Conservation (phyloP, 1,140 invertebrate genomes). For the Drosophila paulistorum region DNA sequence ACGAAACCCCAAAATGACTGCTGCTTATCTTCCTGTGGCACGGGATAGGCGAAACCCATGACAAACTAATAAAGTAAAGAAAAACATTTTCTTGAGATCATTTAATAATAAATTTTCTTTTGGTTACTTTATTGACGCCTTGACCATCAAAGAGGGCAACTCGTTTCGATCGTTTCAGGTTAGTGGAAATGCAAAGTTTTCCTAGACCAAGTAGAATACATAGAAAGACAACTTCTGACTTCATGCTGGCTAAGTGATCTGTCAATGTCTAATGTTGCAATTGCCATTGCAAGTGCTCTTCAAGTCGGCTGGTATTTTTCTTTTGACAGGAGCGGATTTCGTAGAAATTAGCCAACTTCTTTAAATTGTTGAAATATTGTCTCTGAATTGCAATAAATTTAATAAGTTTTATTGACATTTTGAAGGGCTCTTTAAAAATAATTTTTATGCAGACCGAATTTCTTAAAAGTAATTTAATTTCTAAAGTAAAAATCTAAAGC, state of each 20-base stretch:
- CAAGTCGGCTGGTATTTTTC: not conserved
- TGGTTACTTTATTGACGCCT: not conserved
- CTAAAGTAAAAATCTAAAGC: too few species aligned
- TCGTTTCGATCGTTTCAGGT: not conserved
- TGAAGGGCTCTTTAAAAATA: too few species aligned
- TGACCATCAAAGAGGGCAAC: not conserved
- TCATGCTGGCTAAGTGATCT: not conserved
- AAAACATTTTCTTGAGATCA: not conserved
- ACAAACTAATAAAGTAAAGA: not conserved
- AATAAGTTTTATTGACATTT: too few species aligned
- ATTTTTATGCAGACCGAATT: too few species aligned
- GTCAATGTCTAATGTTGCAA: not conserved
- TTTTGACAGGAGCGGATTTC: not conserved
- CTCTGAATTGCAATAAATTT: too few species aligned
- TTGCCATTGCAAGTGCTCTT: not conserved
- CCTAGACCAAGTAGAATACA: not conserved
- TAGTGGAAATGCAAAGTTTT: conserved; percentile 1
- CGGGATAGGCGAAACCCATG: conserved; percentile 48
- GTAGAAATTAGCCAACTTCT: too few species aligned
- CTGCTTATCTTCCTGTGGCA: conserved; percentile 55
- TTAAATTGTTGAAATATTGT: too few species aligned
- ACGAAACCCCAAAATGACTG: conserved; percentile 68
- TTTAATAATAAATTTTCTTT: not conserved
- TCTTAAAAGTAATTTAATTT: too few species aligned
- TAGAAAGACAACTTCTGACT: not conserved